These are phyloP conservation scores for Stictocephala bisonia DNA, from an alignment of 2,888 invertebrate species.

Conservation along the genomic window DNA sequence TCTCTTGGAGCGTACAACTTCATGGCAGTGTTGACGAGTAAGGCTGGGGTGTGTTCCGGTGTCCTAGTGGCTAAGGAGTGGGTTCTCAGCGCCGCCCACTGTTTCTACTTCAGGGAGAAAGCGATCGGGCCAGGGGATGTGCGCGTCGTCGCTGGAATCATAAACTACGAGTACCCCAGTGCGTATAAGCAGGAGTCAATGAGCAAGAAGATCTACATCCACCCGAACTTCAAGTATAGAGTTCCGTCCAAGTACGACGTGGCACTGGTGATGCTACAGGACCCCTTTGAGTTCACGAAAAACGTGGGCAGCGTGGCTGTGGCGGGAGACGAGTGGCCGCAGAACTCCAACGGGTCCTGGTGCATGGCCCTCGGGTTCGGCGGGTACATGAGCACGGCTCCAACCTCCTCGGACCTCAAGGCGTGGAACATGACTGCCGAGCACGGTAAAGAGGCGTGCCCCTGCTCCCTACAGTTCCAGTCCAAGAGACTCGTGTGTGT, in stretches of 20 bases:
- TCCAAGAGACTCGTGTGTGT: slow-evolving; percentile 18
- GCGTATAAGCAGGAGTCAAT: background rate
- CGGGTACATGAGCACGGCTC: slow-evolving; percentile 5
- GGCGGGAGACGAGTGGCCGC: background rate
- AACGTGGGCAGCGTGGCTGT: slow-evolving; percentile 4
- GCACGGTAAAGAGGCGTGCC: slow-evolving; percentile 5
- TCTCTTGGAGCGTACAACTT: background rate
- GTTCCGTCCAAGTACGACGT: slow-evolving; percentile 12
- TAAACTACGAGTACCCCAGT: background rate
- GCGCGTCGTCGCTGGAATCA: background rate
- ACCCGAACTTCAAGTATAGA: slow-evolving; percentile 1
- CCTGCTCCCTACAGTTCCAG: slow-evolving; percentile 18
- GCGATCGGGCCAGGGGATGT: background rate
- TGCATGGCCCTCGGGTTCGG: slow-evolving; percentile 16
- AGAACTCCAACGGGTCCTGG: background rate
- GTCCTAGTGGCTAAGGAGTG: slow-evolving; percentile 1
- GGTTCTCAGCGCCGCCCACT: slow-evolving; percentile 14
- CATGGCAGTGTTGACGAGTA: slow-evolving; percentile 11
- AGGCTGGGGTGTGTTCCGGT: slow-evolving; percentile 17
- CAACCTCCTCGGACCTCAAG: slow-evolving; percentile 17
- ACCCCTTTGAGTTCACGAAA: slow-evolving; percentile 6
- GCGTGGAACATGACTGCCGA: background rate
- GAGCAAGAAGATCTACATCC: background rate
- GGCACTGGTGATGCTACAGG: background rate
- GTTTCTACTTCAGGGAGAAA: background rate